Evolutionary conservation across 2,888 invertebrate genomes (phyloP).

Genomic region (Scrobipalpa atriplicella): DNA sequence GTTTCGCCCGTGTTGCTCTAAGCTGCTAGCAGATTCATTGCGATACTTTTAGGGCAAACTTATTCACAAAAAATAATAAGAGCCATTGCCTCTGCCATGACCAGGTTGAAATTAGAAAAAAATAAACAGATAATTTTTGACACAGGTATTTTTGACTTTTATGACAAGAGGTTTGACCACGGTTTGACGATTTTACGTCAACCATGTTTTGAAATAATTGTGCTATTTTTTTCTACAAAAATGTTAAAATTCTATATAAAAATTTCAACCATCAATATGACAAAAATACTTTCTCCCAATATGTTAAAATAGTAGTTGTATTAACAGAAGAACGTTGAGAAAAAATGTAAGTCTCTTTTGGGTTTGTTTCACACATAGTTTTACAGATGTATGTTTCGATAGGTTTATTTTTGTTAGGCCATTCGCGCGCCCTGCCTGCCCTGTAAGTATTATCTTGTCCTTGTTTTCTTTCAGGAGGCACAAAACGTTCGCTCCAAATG

Average conservation of each 20-base stretch:
- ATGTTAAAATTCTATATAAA: not conserved
- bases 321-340: not conserved
- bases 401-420: not conserved
- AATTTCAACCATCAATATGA: not conserved
- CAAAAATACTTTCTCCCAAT: not conserved
- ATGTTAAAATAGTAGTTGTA: not conserved
- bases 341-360: not conserved
- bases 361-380: not conserved
- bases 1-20: no score
- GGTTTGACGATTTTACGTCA: slow-evolving; percentile 5
- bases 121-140: not conserved
- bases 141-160: not conserved
- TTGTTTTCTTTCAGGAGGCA: slow-evolving; percentile 46
- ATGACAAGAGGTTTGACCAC: not conserved
- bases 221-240: not conserved
- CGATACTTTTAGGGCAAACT: not conserved
- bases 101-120: slow-evolving; percentile 14
- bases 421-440: not conserved
- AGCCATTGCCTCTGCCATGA: not conserved
- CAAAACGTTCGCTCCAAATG: slow-evolving; percentile 49
- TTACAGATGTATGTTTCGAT: not conserved
- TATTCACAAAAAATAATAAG: not conserved
- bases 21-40: no score
- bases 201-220: not conserved
- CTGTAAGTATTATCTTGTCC: not conserved